Percentiles rank a stretch among this genome's conserved stretches.
These are phyloP conservation scores for Chlorodrepanis virens DNA, from an alignment of 2,113 vertebrate species.

Conservation along the genomic window DNA sequence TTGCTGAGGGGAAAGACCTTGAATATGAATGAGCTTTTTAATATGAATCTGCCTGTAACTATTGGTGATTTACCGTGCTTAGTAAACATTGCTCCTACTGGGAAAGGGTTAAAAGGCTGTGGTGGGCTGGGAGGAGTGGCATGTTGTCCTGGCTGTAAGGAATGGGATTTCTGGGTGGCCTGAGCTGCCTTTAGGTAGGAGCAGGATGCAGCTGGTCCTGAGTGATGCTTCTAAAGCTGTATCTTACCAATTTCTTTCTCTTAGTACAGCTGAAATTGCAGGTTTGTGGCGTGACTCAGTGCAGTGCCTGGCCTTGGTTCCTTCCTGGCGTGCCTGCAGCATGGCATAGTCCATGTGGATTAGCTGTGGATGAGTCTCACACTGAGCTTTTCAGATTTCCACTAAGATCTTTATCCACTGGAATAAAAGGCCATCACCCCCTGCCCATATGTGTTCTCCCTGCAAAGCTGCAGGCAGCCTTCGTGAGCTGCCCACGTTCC, in stretches of 20 bases:
- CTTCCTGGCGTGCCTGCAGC: neutral
- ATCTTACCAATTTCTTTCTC: neutral
- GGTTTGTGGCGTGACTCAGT: neutral
- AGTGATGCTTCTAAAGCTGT: neutral
- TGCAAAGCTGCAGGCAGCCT: constrained; percentile 18
- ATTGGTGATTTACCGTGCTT: neutral
- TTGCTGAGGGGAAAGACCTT: neutral
- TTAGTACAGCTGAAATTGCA: neutral
- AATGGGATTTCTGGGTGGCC: neutral
- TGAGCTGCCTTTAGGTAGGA: neutral
- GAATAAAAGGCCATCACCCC: constrained; percentile 36
- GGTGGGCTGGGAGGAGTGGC: rapidly evolving
- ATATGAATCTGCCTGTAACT: neutral
- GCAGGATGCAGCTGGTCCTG: neutral
- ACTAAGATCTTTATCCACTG: constrained; percentile 29
- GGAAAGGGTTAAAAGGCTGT: neutral
- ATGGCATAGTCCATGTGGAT: neutral
- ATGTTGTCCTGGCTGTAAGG: neutral
- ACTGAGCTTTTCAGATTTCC: neutral
- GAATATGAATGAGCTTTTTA: neutral
- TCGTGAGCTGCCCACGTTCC: constrained; percentile 6
- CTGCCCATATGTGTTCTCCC: constrained; percentile 39
- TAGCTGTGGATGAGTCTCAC: neutral
- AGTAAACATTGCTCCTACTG: neutral
- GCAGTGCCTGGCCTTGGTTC: neutral